Percentiles rank a stretch among this genome's conserved stretches.
These are phyloP conservation scores for Abrostola triplasia DNA, from an alignment of 2,888 invertebrate species.

Conservation along the genomic window DNA sequence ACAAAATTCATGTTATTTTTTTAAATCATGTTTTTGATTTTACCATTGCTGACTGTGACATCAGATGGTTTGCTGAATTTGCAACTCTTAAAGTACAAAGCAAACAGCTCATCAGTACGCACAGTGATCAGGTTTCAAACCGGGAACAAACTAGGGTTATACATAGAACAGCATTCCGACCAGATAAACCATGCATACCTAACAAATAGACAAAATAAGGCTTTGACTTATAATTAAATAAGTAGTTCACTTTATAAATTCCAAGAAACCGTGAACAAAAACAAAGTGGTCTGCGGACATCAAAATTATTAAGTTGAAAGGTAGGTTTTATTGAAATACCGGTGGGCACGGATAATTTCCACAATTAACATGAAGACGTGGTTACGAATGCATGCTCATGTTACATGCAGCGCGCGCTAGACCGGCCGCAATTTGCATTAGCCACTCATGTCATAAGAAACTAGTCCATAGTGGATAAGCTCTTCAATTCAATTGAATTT, in stretches of 20 bases:
- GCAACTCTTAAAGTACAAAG: no score
- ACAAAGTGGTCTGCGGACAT: conserved; percentile 1
- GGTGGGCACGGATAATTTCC: conserved; percentile 71
- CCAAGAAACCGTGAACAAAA: neutral
- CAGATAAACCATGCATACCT: no score
- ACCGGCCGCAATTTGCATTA: conserved; percentile 62
- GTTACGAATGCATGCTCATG: conserved; percentile 76
- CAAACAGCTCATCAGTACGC: no score
- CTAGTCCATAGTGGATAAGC: conserved; percentile 29
- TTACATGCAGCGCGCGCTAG: conserved; percentile 70
- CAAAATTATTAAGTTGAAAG: conserved; percentile 46
- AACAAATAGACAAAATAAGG: no score
- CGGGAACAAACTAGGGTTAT: no score
- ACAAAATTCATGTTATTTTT: no score
- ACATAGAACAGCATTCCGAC: no score
- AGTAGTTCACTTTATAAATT: neutral
- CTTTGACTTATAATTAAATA: neutral
- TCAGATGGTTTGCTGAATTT: no score
- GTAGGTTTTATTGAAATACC: conserved; percentile 68
- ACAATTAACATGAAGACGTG: conserved; percentile 75
- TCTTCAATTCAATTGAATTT: neutral
- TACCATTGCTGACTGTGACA: no score
- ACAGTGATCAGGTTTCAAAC: no score
- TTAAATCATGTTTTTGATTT: no score
- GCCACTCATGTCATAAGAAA: conserved; percentile 42